Evolutionary conservation across 1,140 invertebrate genomes (phyloP).

Genomic region (Mamestra configurata): DNA sequence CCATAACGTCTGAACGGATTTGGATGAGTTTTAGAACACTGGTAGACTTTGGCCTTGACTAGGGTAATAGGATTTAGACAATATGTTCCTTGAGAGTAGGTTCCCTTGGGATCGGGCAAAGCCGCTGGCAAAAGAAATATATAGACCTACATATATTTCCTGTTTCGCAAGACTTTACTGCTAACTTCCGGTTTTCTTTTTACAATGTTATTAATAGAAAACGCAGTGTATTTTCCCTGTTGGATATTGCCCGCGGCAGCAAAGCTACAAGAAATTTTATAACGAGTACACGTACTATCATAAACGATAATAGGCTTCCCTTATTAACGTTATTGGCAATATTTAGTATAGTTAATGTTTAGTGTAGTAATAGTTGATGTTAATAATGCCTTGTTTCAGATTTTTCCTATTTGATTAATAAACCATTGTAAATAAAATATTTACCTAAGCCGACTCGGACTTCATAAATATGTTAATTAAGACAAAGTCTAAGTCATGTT

Average conservation of each 20-base stretch:
- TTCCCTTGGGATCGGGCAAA: too few relatives aligned
- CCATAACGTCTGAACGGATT: background rate
- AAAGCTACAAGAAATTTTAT: background rate
- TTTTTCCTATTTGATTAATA: too few relatives aligned
- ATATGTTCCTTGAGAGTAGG: too few relatives aligned
- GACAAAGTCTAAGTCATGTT: background rate
- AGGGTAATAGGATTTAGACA: too few relatives aligned
- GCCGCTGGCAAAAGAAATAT: too few relatives aligned
- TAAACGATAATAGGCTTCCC: background rate
- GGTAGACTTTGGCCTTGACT: too few relatives aligned
- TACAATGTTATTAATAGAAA: background rate
- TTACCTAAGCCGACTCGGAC: too few relatives aligned
- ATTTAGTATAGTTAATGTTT: background rate
- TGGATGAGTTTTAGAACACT: too few relatives aligned
- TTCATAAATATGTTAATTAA: too few relatives aligned
- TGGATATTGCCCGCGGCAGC: background rate
- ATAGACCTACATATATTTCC: too few relatives aligned
- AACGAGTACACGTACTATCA: background rate
- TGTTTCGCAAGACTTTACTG: background rate
- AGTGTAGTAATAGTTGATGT: background rate
- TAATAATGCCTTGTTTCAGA: background rate
- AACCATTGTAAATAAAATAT: too few relatives aligned
- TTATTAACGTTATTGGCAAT: background rate
- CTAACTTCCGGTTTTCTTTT: background rate
- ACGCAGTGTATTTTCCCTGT: slow-evolving; percentile 1